These are phyloP conservation scores for Dasyurus viverrinus DNA, from an alignment of 2,113 vertebrate genomes.

Conservation along the genomic window DNA sequence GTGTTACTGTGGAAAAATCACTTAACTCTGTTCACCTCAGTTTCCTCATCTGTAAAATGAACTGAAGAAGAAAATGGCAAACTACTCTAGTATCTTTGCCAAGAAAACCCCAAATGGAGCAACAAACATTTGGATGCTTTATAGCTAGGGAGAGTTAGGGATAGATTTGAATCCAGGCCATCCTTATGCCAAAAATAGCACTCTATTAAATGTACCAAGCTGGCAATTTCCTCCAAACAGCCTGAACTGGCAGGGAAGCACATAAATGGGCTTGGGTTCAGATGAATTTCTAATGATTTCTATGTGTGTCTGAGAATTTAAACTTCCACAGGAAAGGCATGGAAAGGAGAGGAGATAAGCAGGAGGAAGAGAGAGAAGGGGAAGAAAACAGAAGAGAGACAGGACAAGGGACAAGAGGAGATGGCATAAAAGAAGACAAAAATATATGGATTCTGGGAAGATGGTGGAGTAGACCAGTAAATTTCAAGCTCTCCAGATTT, in stretches of 20 bases:
- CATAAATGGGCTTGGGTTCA: background rate
- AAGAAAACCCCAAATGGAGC: background rate
- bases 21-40: background rate
- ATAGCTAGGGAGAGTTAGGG: background rate
- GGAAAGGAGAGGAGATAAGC: background rate
- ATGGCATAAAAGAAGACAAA: too few relatives aligned
- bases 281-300: slow-evolving; percentile 22
- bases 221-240: slow-evolving; percentile 44
- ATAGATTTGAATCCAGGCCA: background rate
- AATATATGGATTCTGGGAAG: too few relatives aligned
- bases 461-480: too few relatives aligned
- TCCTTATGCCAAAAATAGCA: background rate
- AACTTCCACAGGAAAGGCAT: background rate
- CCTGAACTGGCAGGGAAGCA: background rate
- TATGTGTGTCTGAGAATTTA: slow-evolving; percentile 48
- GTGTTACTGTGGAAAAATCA: background rate
- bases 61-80: background rate
- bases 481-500: too few relatives aligned
- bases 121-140: background rate
- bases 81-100: background rate
- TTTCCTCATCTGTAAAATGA: background rate
- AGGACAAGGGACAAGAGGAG: too few relatives aligned
- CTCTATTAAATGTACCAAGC: background rate
- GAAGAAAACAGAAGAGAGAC: too few relatives aligned
- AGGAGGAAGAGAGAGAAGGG: background rate